Evolutionary conservation across 2,113 vertebrate species (phyloP), one percentile per base, ranked within the genome.

Genomic region (Parotia lawesii): DNA sequence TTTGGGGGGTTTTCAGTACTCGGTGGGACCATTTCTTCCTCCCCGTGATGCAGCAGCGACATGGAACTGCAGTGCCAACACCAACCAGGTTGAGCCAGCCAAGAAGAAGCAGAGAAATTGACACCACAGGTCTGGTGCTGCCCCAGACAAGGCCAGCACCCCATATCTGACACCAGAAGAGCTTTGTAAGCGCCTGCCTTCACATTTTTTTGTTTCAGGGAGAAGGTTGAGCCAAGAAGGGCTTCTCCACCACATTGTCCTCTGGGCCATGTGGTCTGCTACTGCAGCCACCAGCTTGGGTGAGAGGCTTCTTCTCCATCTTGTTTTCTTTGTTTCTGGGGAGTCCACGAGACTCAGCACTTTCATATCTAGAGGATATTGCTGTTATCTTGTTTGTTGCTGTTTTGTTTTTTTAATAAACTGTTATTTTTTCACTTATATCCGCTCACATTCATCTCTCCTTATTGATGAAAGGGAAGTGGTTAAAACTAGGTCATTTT

Each of bases 321-420:
- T 54, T 1, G 0, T 45, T 84, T 45, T 33, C 48, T 38, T 47
- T 33, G 3, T 62, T 53, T 35, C 21, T 72, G 27, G 13, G 21
- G 27, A 45, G 14, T 18, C 28, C 40, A 18, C 0, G 3, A 23
- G 17, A 33, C 33, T 28, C 48, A 38, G 3, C 18, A 19, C 22
- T 20, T 56, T 20, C 15, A 5, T 12, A 19, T 19, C 19, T 10
- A 56, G 58, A 47, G 50, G 12, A 6, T 73, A 23, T 40, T 40
- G 15, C 12, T 47, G 12, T 73, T 56, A 7, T 21, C 38, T 31
- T 6, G 5, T 6, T 73, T 38, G 3, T 23, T 45, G 10, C 7
- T 33, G 5, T 14, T 54, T 54, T 23, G 3, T 15, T 85, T 57
- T n/a, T 48, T 65, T 7, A 74, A 19, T 6, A 33, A 56, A 16